phyloP scores from a whole-genome alignment of 2,113 vertebrate genomes.

The Fulica atra region DNA sequence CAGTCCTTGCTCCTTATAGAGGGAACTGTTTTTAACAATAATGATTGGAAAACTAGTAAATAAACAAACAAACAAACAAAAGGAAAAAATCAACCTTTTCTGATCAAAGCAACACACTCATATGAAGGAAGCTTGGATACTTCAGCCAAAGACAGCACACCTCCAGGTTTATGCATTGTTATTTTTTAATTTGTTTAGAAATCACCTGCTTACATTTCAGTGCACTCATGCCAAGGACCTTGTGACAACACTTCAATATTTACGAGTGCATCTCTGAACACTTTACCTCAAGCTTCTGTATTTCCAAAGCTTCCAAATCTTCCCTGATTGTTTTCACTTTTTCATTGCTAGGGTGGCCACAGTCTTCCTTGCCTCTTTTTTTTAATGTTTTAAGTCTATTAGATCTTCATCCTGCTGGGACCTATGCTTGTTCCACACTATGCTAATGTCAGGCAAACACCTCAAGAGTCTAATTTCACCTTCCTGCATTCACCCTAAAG shows the following conservation, averaged over 20 bases:
- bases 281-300: not conserved
- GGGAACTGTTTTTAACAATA: not conserved
- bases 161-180: not conserved
- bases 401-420: not conserved
- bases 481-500: not conserved
- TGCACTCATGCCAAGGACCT: not conserved
- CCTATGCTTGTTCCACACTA: not conserved
- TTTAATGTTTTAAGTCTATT: not conserved
- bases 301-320: not conserved
- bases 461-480: not conserved
- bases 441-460: not conserved
- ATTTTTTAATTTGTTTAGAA: not conserved
- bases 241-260: not conserved
- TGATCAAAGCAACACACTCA: constrained; percentile 19
- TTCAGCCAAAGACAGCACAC: not conserved
- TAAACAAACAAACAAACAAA: not conserved
- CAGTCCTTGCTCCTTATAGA: constrained; percentile 20
- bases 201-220: not conserved
- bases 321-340: not conserved
- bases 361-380: not conserved
- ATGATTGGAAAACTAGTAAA: not conserved
- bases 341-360: not conserved
- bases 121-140: not conserved
- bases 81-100: not conserved
- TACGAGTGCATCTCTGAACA: not conserved